Evolutionary conservation across 2,797 vertebrate species (phyloP), one percentile per base, ranked within the genome.

Genomic region (Lepilemur ruficaudatus): DNA sequence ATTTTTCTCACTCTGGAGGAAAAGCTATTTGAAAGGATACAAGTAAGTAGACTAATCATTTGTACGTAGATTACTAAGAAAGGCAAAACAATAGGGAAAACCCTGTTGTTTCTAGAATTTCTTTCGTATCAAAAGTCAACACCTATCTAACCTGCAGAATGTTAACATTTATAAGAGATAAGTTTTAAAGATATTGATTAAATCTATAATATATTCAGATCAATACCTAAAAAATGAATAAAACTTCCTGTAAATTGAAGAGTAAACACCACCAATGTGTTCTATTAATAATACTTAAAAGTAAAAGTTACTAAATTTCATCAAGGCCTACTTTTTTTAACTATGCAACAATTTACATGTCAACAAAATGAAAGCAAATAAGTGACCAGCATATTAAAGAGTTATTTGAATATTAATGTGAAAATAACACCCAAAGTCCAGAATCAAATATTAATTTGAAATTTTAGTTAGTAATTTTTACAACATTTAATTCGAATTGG

Each of bases 41-140:
- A 96, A 80, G 55, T 86, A 94, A 94, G 85, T 67, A 95, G 84
- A 96, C 82, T 96, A 94, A 43, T 82, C 63, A 35, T 97, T 97
- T 70, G 85, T 91, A 90, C 92, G 87, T 75, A 96, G 92, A 96
- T 96, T 35, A 43, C 89, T 83, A 59, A 50, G 17, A 88, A 93
- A 81, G 46, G 46, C 52, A 97, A 87, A 75, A 93, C 15, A 92
- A 65, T 57, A 95, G 23, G 25, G 72, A 89, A 52, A 92, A 73
- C 48, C 30, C 0, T 5, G 13, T 43, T 88, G 67, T 38, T 78
- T 65, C 82, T n/a, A 41, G 57, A 89, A 80, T 63, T 82, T 89
- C 86, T 78, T 91, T 43, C 88, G 43, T 4, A 95, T 25, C 12
- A 41, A 75, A 5, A 96, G 50, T 73, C 2, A 91, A 63, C 43